Evolutionary conservation across 2,113 vertebrate genomes (phyloP), one percentile per base, ranked within the genome.

Genomic region (Oryzias melastigma): DNA sequence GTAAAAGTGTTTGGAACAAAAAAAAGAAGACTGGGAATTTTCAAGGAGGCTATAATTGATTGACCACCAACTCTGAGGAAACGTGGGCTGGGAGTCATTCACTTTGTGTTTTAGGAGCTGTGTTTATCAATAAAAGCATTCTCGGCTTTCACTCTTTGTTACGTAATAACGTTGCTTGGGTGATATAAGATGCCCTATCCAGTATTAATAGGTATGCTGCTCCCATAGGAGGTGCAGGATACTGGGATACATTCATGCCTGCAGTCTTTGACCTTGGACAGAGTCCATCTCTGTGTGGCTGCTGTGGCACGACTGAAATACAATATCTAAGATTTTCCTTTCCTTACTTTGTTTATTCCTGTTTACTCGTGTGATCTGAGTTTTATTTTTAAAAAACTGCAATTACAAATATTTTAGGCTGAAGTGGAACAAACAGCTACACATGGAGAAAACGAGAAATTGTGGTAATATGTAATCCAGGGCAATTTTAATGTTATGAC

Each of bases 111-210:
- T 48, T 14, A 8, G 1, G 8, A 5, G 1, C 10, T 48, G 40
- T 49, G 29, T 54, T 24, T 60, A 46, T 22, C 18, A 20, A 43
- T 13, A 0, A 44, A 56, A 68, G 51, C 13, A 0, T 45, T 40
- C 77, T 82, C 57, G 18, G n/a, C 5, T 68, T 65, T 65, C 62
- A 58, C 0, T 45, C 14, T 4, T 55, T 48, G 42, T 76, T 43
- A 46, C 62, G 65, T 53, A 60, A 58, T n/a, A 4, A 3, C 14
- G 1, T 1, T 52, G 19, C 49, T 6, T 3, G 5, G 27, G 44
- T 18, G 7, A 63, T 56, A 76, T 59, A 51, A 43, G 44, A 80
- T 65, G 51, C 60, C 56, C 19, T 52, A 15, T 45, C 14, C 56
- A 58, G 62, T 71, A 68, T 68, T 59, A 59, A 65, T 60, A 63